Evolutionary conservation across 2,888 invertebrate species (phyloP).

Genomic region (Lycocerus yunnanus): DNA sequence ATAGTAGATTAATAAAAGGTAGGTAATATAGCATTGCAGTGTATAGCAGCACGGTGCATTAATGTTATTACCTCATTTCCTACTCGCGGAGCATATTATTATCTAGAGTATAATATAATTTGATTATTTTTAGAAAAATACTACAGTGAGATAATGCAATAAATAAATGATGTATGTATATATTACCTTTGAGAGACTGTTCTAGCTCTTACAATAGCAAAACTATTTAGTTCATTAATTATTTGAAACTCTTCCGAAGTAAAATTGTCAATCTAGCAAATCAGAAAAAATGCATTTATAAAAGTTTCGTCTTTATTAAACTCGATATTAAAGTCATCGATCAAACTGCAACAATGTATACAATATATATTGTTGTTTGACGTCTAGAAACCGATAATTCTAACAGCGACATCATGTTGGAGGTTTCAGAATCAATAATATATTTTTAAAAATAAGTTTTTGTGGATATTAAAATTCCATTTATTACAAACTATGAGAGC

Average conservation of each 20-base stretch:
- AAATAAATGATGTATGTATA: no score
- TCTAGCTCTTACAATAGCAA: no score
- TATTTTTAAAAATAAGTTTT: slow-evolving; percentile 7
- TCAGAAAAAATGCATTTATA: slow-evolving; percentile 10
- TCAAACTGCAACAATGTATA: slow-evolving; percentile 25
- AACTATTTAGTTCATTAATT: background rate
- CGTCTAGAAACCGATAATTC: slow-evolving; percentile 5
- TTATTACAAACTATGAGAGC: background rate
- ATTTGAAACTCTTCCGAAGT: background rate
- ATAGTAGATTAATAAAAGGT: no score
- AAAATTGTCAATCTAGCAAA: background rate
- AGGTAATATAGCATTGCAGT: no score
- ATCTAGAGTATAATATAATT: no score
- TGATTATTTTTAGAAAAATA: no score
- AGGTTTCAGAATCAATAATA: slow-evolving; percentile 8
- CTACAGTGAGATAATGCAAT: no score
- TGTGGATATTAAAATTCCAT: slow-evolving; percentile 15
- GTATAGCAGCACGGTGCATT: no score
- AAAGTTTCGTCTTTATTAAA: slow-evolving; percentile 16
- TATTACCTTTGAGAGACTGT: background rate
- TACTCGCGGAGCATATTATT: no score
- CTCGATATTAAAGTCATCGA: slow-evolving; percentile 29
- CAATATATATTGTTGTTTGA: slow-evolving; percentile 18
- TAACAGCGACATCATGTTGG: slow-evolving; percentile 9
- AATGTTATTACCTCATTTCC: no score